Evolutionary conservation across 2,797 vertebrate genomes (phyloP).

Genomic region (Melanotaenia trifasciata): DNA sequence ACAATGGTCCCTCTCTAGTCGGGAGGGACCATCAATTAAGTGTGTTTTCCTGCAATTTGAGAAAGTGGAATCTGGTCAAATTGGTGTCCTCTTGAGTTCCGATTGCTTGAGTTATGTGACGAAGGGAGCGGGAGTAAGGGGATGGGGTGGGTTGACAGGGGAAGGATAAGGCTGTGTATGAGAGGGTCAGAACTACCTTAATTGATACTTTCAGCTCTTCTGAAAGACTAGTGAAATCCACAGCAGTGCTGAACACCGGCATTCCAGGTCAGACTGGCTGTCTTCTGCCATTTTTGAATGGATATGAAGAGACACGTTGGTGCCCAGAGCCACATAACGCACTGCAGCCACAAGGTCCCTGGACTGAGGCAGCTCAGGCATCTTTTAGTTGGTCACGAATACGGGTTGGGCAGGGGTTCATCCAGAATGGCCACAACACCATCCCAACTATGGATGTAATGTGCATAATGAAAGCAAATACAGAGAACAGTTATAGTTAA

Average conservation of each 20-base stretch:
- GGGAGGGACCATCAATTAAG: constrained; percentile 76
- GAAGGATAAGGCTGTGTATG: constrained; percentile 12
- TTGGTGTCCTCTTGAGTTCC: constrained; percentile 76
- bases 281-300: constrained; percentile 67
- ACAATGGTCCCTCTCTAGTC: constrained; percentile 74
- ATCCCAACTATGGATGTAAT: constrained; percentile 18
- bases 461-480: constrained; percentile 23
- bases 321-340: constrained; percentile 52
- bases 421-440: constrained; percentile 14
- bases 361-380: constrained; percentile 27
- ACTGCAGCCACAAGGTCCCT: constrained; percentile 55
- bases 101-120: constrained; percentile 67
- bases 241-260: constrained; percentile 68
- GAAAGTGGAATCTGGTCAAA: constrained; percentile 81
- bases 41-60: constrained; percentile 82
- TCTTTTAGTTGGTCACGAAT: constrained; percentile 30
- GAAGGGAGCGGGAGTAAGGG: neutral
- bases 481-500: constrained; percentile 6
- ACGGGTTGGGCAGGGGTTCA: constrained; percentile 28
- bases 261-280: constrained; percentile 88
- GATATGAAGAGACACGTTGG: constrained; percentile 69
- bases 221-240: constrained; percentile 60
- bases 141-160: neutral
- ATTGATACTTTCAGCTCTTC: constrained; percentile 69
- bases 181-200: constrained; percentile 47